Evolutionary conservation across 2,888 invertebrate species (phyloP).

Genomic region (Noctua pronuba): DNA sequence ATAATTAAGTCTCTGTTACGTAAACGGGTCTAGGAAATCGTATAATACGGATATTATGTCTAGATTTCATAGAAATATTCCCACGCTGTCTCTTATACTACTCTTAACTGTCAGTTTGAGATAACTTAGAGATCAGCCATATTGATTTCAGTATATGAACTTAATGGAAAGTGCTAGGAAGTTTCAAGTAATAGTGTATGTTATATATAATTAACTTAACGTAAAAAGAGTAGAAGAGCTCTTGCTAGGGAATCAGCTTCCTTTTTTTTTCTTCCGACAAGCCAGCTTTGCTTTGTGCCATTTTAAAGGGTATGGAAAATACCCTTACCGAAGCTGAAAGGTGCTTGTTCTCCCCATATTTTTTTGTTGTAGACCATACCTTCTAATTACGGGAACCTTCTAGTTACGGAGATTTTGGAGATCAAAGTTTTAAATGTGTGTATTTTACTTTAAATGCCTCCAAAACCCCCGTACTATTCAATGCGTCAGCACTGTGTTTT

Average conservation of each 20-base stretch:
- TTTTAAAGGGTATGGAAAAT: no score
- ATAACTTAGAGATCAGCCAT: constrained; percentile 8
- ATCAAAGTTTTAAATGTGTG: no score
- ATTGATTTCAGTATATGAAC: constrained; percentile 18
- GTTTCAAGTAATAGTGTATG: background rate
- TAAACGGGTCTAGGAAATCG: constrained; percentile 33
- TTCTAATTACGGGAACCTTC: no score
- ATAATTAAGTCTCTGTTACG: constrained; percentile 27
- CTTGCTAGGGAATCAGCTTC: background rate
- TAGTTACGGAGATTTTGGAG: no score
- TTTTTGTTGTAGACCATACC: no score
- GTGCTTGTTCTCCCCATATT: no score
- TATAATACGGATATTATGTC: constrained; percentile 39
- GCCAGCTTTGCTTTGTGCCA: background rate
- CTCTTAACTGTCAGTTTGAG: constrained; percentile 6
- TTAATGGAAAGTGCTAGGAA: background rate
- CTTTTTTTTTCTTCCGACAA: background rate
- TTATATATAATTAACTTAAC: background rate
- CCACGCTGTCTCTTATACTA: constrained; percentile 32
- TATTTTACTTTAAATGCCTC: no score
- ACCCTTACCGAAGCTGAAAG: no score
- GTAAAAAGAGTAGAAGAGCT: background rate
- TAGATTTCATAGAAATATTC: constrained; percentile 36
- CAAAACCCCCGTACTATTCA: no score
- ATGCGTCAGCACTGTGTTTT: no score